A percentile compares a stretch with the other conserved stretches of the same genome.
phyloP scores from a whole-genome alignment of 2,113 vertebrate genomes.

The Mixornis gularis region DNA sequence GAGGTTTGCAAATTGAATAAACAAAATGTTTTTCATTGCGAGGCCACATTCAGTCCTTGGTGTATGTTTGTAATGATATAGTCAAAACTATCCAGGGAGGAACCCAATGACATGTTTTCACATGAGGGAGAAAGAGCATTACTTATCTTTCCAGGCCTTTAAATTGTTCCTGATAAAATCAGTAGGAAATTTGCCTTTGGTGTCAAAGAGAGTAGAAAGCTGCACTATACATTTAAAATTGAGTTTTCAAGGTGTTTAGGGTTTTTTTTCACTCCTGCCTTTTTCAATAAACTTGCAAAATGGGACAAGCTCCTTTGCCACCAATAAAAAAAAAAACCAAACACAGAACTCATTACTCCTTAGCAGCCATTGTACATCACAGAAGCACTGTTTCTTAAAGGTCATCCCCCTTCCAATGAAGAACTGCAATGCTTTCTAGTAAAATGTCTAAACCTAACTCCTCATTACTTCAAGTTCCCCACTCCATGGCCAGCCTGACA shows the following conservation, averaged over 20 bases:
- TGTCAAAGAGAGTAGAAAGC: slow-evolving; percentile 17
- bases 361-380: not conserved
- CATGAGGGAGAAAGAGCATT: not conserved
- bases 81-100: not conserved
- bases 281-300: slow-evolving; percentile 5
- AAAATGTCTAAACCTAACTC: slow-evolving; percentile 17
- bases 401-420: not conserved
- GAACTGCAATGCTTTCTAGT: not conserved
- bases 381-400: not conserved
- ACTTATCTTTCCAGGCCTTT: not conserved
- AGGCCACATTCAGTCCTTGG: not conserved
- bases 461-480: not conserved
- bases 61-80: not conserved
- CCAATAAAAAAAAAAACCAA: not conserved
- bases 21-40: not conserved
- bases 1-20: not conserved
- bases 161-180: not conserved
- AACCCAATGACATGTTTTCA: not conserved
- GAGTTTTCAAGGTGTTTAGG: not conserved
- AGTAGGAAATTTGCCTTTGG: not conserved
- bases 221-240: not conserved
- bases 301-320: not conserved
- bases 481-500: not conserved
- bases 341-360: not conserved
- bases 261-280: not conserved